Base-by-base conservation (phyloP, 2,888 invertebrate genomes). In the Cancer borealis region DNA sequence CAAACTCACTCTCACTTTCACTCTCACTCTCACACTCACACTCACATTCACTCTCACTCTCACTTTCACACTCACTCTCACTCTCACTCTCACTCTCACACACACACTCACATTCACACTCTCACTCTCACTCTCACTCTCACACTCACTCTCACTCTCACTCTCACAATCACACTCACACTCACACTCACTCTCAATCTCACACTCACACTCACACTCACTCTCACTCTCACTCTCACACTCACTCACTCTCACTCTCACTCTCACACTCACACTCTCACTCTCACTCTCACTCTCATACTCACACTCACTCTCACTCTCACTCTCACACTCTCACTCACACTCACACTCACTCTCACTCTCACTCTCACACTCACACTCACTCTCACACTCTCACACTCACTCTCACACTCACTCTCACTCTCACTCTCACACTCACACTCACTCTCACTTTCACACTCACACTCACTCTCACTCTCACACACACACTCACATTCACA, bases 51-150 rank as follows among this genome's bases (percentile, higher is more conserved):
- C n/a, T n/a, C n/a, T n/a, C n/a, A n/a, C n/a, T n/a, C n/a, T n/a
- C n/a, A n/a, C n/a, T n/a, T n/a, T n/a, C n/a, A n/a, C n/a, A n/a
- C n/a, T n/a, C n/a, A n/a, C n/a, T n/a, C n/a, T n/a, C n/a, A n/a
- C n/a, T n/a, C n/a, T n/a, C n/a, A n/a, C n/a, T n/a, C n/a, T n/a
- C n/a, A n/a, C n/a, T n/a, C n/a, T n/a, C n/a, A n/a, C n/a, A n/a
- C n/a, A n/a, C n/a, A n/a, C n/a, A n/a, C n/a, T n/a, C n/a, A n/a
- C n/a, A n/a, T n/a, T n/a, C n/a, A n/a, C n/a, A n/a, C 87, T 87
- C 26, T 87, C 87, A 17, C 26, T 87, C 87, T 87, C 87, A n/a
- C n/a, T n/a, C 26, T 87, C 87, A 10, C 87, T 87, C 87, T n/a
- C 87, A 17, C 87, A 10, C 87, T 87, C 87, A 10, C 26, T 87